Evolutionary conservation across 2,113 vertebrate genomes (phyloP).

Genomic region (Eidolon helvum): DNA sequence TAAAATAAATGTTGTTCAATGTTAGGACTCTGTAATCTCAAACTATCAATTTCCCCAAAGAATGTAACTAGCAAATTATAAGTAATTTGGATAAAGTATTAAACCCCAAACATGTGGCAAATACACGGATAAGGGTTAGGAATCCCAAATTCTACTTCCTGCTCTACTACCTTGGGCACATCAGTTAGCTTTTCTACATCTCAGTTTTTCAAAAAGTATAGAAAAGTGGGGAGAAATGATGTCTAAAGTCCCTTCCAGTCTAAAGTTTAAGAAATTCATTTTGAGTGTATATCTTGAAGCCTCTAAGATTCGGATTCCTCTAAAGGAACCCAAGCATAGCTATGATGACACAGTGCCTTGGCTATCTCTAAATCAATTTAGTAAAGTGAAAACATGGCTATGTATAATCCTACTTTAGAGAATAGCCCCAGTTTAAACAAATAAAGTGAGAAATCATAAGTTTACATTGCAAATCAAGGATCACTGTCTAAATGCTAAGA

Average conservation of each 20-base stretch:
- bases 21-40: slow-evolving; percentile 20
- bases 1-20: slow-evolving; percentile 48
- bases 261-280: not conserved
- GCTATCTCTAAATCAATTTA: not conserved
- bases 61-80: slow-evolving; percentile 16
- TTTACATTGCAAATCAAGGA: not conserved
- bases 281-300: not conserved
- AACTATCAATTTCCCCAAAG: slow-evolving; percentile 33
- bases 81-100: slow-evolving; percentile 27
- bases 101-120: not conserved
- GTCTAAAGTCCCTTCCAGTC: not conserved
- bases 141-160: not conserved
- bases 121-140: not conserved
- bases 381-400: not conserved
- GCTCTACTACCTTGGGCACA: not conserved
- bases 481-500: not conserved
- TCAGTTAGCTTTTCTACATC: not conserved
- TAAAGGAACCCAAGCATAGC: not conserved
- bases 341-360: not conserved
- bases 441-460: not conserved
- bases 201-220: slow-evolving; percentile 15
- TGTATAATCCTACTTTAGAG: not conserved
- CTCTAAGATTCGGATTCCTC: not conserved
- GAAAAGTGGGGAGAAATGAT: not conserved
- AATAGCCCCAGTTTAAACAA: not conserved